Percentiles rank a stretch among this genome's conserved stretches.
These are phyloP conservation scores for Myanophis thanlyinensis DNA, from an alignment of 2,113 vertebrate genomes.

Conservation along the genomic window DNA sequence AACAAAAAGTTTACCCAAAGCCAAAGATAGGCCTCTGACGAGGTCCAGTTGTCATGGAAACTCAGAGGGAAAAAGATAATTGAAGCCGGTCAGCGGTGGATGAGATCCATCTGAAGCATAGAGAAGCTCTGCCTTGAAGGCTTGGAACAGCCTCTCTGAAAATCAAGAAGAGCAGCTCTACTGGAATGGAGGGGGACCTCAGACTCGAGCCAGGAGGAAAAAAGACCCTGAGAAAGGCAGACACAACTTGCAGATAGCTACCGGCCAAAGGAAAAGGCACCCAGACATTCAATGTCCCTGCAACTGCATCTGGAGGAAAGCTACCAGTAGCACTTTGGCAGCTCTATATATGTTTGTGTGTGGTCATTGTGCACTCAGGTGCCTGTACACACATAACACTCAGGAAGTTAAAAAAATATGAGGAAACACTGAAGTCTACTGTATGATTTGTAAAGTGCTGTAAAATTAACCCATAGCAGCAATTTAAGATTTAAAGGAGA, in stretches of 20 bases:
- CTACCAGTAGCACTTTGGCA: background rate
- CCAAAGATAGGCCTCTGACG: background rate
- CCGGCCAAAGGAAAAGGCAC: background rate
- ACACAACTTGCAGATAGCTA: background rate
- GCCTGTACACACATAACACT: background rate
- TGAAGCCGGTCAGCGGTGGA: background rate
- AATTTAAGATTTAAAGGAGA: background rate
- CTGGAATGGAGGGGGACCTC: background rate
- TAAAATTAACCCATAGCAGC: background rate
- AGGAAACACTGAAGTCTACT: background rate
- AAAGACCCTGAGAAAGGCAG: background rate
- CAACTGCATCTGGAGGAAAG: background rate
- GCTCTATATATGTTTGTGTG: background rate
- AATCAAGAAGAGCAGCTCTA: background rate
- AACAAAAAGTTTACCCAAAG: background rate
- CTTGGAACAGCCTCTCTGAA: background rate
- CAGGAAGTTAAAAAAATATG: background rate
- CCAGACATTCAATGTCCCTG: background rate
- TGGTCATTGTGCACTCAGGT: background rate
- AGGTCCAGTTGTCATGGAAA: conserved; percentile 2
- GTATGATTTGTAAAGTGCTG: background rate
- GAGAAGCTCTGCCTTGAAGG: background rate
- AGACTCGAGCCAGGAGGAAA: too few relatives aligned
- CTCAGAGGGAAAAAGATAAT: background rate
- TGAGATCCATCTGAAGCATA: background rate